Base-by-base conservation (phyloP, 2,888 invertebrate species). In the Siphlonurus alternatus region DNA sequence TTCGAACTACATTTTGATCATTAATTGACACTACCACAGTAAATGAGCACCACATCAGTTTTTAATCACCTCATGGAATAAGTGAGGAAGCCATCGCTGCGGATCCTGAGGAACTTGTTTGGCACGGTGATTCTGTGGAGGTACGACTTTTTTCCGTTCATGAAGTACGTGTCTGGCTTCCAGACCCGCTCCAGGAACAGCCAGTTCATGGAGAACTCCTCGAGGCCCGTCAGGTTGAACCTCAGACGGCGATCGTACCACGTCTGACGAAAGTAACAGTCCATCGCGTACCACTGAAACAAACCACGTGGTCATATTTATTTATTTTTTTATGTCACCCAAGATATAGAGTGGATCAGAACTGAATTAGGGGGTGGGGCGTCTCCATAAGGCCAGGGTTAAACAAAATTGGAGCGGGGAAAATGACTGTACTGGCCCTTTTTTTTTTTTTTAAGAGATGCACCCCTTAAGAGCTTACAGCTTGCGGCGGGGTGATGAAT, bases 121-220 rank as follows among this genome's bases (percentile, higher is more conserved):
- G 79, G 78, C 7, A 76, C 77, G 0, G 82, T 80, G 65, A 81
- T 79, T 61, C 76, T 76, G 70, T 82, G 81, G 22, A 81, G 74
- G 67, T 80, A 77, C 1, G 80, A 80, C 38, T 76, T 74, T 67
- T 77, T 77, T 1, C 80, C 80, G 69, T 81, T 81, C 66, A 78
- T 72, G 70, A 81, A 78, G 69, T 76, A 81, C 0, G 81, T 81
- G 71, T 81, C 81, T 0, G 82, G 82, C 67, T 79, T 80, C 82
- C 82, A 82, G 18, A 82, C 78, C 67, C 77, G 76, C 67, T 80
- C 78, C 65, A 82, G 71, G 71, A 81, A 79, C 25, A 78, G 75
- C 74, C 80, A 79, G 59, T 79, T 79, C 70, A 81, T 73, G 0
- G 79, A 77, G 59, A 81, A 74, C 66, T 75, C 74, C 2, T 71